These are phyloP conservation scores for Phaenicophaeus curvirostris DNA, from an alignment of 2,797 vertebrate species.

Conservation along the genomic window DNA sequence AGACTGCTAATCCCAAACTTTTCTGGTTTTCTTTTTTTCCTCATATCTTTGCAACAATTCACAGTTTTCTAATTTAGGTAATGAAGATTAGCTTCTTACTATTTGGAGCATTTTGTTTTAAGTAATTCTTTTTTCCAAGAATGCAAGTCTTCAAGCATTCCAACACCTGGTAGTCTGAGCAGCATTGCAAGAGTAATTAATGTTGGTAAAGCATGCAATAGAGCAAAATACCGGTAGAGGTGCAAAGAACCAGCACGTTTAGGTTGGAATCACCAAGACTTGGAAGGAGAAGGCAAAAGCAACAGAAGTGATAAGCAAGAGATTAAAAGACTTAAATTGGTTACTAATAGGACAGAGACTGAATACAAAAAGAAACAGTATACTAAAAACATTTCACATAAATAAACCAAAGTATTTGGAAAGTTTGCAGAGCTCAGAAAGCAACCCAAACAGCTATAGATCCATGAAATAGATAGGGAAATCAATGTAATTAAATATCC, in stretches of 20 bases:
- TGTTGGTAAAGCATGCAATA: background rate
- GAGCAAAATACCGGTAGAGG: background rate
- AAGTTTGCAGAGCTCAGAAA: background rate
- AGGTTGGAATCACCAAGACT: background rate
- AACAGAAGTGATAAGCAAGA: background rate
- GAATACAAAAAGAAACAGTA: background rate
- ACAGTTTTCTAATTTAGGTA: background rate
- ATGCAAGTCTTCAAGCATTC: background rate
- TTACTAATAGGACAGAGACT: background rate
- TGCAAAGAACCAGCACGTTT: background rate
- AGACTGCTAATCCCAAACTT: background rate
- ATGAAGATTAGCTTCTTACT: background rate
- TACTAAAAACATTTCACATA: background rate
- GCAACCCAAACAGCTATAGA: background rate
- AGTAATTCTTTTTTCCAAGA: background rate
- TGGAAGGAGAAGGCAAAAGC: background rate
- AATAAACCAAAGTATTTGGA: background rate
- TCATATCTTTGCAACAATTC: background rate
- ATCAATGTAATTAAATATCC: background rate
- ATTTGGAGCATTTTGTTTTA: background rate
- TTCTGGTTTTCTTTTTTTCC: accelerated
- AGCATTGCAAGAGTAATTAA: background rate
- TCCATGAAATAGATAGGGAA: background rate
- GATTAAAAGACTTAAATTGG: background rate
- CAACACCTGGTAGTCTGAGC: background rate